phyloP scores from a whole-genome alignment of 30 jellyfish, hydroid and myxozoan genomes.

The Euphysa ruthae region DNA sequence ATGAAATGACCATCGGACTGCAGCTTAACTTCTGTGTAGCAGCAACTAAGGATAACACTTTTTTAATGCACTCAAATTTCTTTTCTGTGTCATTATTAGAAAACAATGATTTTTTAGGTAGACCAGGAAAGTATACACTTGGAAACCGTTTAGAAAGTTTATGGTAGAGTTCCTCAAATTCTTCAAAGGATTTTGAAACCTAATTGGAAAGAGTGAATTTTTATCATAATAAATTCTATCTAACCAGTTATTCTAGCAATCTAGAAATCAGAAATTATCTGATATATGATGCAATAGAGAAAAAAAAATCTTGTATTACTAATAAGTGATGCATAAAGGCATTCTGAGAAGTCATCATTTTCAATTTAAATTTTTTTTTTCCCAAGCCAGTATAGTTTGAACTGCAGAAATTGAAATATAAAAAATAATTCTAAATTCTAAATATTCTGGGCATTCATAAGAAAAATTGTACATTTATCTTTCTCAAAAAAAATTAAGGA shows the following conservation, averaged over 20 bases:
- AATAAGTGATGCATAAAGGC: too few species aligned
- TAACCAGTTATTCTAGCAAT: too few species aligned
- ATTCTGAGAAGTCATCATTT: background rate
- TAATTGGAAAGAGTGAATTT: background rate
- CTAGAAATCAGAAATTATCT: too few species aligned
- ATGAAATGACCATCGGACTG: conserved; percentile 89
- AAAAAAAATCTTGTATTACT: too few species aligned
- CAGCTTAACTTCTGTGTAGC: conserved; percentile 83
- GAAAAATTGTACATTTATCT: too few species aligned
- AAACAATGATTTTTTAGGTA: conserved; percentile 56
- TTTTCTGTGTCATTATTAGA: conserved; percentile 34
- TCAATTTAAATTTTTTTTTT: background rate
- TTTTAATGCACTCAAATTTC: conserved; percentile 45
- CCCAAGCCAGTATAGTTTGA: too few species aligned
- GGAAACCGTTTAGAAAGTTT: conserved; percentile 74
- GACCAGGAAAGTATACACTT: conserved; percentile 68
- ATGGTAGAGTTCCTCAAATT: conserved; percentile 68
- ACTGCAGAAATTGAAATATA: too few species aligned
- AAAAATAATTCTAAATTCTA: too few species aligned
- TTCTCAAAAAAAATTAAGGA: too few species aligned
- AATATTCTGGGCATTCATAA: too few species aligned
- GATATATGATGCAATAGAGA: too few species aligned
- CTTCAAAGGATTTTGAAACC: conserved; percentile 71
- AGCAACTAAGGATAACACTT: conserved; percentile 74
- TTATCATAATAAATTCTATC: background rate